Conservation (phyloP, 2,888 invertebrate genomes). For the Oxytorus armatus region DNA sequence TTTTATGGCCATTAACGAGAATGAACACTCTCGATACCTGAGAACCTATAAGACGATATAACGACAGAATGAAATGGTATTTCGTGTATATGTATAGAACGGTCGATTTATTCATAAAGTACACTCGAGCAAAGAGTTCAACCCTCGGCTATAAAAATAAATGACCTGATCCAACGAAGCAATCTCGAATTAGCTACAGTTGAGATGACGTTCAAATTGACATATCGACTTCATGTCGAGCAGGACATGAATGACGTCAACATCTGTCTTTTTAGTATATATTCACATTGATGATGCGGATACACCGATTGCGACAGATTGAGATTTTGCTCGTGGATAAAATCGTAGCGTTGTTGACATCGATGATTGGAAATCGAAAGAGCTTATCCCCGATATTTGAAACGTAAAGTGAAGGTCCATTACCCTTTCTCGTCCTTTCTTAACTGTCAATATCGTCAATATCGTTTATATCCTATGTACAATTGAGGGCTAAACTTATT, state of each 20-base stretch:
- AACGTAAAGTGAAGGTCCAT: too few species aligned
- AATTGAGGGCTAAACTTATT: not conserved
- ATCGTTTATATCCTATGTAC: not conserved
- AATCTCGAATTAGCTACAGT: not conserved
- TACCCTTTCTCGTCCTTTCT: too few species aligned
- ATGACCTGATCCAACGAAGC: constrained; percentile 8
- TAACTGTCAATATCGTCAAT: too few species aligned
- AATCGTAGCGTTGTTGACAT: not conserved
- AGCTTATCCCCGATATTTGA: too few species aligned
- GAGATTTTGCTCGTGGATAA: not conserved
- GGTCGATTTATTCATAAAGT: constrained; percentile 2
- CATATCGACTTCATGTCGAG: not conserved
- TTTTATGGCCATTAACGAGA: not conserved
- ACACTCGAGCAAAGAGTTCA: not conserved
- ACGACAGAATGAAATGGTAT: not conserved
- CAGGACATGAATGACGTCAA: not conserved
- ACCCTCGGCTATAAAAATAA: constrained; percentile 7
- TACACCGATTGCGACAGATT: too few species aligned
- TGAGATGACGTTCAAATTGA: not conserved
- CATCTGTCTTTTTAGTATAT: too few species aligned
- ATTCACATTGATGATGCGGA: too few species aligned
- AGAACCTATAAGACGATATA: constrained; percentile 14
- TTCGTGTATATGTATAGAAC: not conserved
- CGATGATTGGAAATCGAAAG: not conserved
- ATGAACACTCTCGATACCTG: not conserved